Evolutionary conservation across 2,888 invertebrate genomes (phyloP), one percentile per base, ranked within the genome.

Genomic region (Polydrusus pterygomalis): DNA sequence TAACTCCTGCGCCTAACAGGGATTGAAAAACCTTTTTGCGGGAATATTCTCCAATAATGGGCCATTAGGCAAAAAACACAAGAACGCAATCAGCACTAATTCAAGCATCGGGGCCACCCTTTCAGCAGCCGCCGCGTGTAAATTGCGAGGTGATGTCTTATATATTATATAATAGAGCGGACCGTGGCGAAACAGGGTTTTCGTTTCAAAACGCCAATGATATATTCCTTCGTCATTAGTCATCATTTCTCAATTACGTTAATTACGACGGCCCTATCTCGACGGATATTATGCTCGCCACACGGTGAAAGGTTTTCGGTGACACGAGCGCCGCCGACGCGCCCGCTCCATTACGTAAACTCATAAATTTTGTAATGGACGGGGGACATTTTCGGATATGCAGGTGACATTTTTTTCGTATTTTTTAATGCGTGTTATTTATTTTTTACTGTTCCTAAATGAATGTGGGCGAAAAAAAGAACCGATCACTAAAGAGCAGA

Each of bases 181-280:
- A 64, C 77, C 77, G 74, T 77, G 78, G 74, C 79, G 77, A 77
- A 83, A 86, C 86, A 86, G 82, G 82, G 84, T 85, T 86, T 86
- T 85, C 85, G 82, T 86, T 86, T 87, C 86, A 86, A 84, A 84
- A 84, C 82, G 82, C 83, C 83, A 83, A 85, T 86, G 86, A 86
- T 86, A 85, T 86, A 86, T 86, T 85, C 84, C 87, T 85, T 81
- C 86, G 87, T 87, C 86, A 88, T 88, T 87, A 87, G 84, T 87
- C 87, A 87, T 87, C 87, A 87, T 87, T 87, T 85, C 86, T 86
- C 87, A 87, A 87, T 87, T 87, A 87, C 85, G 83, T 84, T 85
- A 86, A 87, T 87, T 87, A 87, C 64, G 86, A 77, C 80, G 77
- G 82, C 82, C 82, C 80, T 79, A 80, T 81, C 82, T 80, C 80